Percentiles rank a stretch among this genome's conserved stretches.
phyloP scores from a whole-genome alignment of 1,140 invertebrate genomes.

The Neocloeon triangulifer region DNA sequence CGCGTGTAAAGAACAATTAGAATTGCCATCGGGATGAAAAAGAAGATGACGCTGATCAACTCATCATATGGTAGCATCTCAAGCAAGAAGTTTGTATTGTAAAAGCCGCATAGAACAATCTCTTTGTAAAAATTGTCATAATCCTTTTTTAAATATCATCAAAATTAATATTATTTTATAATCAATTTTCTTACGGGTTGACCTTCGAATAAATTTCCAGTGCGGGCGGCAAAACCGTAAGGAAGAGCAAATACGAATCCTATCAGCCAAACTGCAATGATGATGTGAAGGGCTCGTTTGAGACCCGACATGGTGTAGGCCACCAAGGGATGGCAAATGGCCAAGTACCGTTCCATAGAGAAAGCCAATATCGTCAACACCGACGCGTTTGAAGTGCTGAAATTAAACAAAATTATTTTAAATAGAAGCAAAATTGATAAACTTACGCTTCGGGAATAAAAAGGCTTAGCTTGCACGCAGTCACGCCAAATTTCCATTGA shows the following conservation, averaged over 20 bases:
- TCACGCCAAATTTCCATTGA: conserved; percentile 62
- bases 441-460: conserved; percentile 69
- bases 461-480: conserved; percentile 63
- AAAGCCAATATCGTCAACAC: conserved; percentile 79
- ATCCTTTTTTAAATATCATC: too few relatives aligned
- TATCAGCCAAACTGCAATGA: conserved; percentile 52
- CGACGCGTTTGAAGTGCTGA: conserved; percentile 73
- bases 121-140: conserved; percentile 24
- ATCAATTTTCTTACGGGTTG: conserved; percentile 29
- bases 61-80: conserved; percentile 42
- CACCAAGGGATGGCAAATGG: conserved; percentile 74
- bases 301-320: conserved; percentile 57
- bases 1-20: conserved; percentile 52
- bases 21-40: conserved; percentile 55
- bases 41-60: conserved; percentile 60
- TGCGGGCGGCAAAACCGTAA: conserved; percentile 44
- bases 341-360: conserved; percentile 67
- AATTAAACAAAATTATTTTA: too few relatives aligned
- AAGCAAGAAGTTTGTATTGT: conserved; percentile 29
- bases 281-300: conserved; percentile 55
- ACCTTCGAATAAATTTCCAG: conserved; percentile 44
- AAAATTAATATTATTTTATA: too few relatives aligned
- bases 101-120: conserved; percentile 55
- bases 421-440: too few relatives aligned
- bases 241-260: conserved; percentile 55